phyloP scores from a whole-genome alignment of 1,140 invertebrate genomes.

The Tetramorium alpestre region DNA sequence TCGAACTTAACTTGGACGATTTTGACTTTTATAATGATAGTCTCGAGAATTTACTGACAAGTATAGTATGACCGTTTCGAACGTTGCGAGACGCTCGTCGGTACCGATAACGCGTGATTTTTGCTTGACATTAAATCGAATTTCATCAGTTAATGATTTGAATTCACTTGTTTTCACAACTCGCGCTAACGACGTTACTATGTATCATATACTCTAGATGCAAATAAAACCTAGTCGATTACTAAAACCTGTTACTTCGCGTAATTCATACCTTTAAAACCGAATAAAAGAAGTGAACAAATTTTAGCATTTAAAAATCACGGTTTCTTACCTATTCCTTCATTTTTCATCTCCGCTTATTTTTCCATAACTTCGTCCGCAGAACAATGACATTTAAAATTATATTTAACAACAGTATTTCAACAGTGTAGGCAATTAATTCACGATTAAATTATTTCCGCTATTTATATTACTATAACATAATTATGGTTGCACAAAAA shows the following conservation, averaged over 20 bases:
- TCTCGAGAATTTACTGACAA: neutral
- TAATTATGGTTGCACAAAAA: neutral
- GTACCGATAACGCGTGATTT: conserved; percentile 62
- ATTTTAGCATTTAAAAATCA: neutral
- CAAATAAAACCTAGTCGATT: conserved; percentile 84
- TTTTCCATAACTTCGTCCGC: neutral
- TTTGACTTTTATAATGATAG: conserved; percentile 8
- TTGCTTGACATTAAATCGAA: conserved; percentile 70
- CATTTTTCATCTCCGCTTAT: neutral
- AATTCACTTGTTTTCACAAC: conserved; percentile 66
- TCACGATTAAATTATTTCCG: neutral
- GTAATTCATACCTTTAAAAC: neutral
- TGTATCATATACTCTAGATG: conserved; percentile 83
- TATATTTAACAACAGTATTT: neutral
- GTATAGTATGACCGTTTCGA: neutral
- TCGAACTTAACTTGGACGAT: conserved; percentile 2
- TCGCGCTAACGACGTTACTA: conserved; percentile 82
- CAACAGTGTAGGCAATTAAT: neutral
- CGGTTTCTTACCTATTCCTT: neutral
- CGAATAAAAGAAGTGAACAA: neutral
- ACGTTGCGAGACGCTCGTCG: neutral
- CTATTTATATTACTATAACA: neutral
- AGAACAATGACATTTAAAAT: neutral
- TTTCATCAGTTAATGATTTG: conserved; percentile 15
- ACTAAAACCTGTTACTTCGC: conserved; percentile 40